Evolutionary conservation across 2,113 vertebrate genomes (phyloP).

Genomic region (Trichechus manatus): DNA sequence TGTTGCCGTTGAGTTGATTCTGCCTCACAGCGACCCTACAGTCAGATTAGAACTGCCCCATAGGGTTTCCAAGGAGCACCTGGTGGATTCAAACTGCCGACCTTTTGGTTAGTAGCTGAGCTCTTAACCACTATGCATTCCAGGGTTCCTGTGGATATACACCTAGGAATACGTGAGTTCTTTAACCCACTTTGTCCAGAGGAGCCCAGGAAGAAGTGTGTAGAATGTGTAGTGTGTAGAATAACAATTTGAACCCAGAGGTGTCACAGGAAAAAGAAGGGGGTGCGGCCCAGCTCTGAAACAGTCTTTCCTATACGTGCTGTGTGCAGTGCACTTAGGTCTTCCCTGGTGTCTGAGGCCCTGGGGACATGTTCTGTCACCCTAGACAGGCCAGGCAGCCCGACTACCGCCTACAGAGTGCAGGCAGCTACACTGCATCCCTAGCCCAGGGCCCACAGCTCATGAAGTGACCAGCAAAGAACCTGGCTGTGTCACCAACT

Average conservation of each 20-base stretch:
- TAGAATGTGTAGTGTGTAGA: too few species aligned
- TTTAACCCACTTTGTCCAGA: not conserved
- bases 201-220: not conserved
- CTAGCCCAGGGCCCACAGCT: not conserved
- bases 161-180: too few species aligned
- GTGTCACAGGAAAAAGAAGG: not conserved
- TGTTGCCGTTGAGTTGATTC: too few species aligned
- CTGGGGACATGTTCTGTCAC: not conserved
- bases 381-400: not conserved
- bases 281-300: not conserved
- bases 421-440: not conserved
- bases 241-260: rapidly evolving
- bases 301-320: too few species aligned
- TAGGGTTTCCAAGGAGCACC: too few species aligned
- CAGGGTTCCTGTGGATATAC: too few species aligned
- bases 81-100: too few species aligned
- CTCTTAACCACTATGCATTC: too few species aligned
- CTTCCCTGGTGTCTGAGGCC: not conserved
- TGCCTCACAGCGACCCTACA: too few species aligned
- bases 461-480: not conserved
- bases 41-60: too few species aligned
- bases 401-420: not conserved
- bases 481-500: not conserved
- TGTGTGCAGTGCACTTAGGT: not conserved
- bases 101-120: too few species aligned